A percentile compares a stretch with the other conserved stretches of the same genome.
These are phyloP conservation scores for Pygoscelis adeliae DNA, from an alignment of 2,113 vertebrate genomes.

Conservation along the genomic window DNA sequence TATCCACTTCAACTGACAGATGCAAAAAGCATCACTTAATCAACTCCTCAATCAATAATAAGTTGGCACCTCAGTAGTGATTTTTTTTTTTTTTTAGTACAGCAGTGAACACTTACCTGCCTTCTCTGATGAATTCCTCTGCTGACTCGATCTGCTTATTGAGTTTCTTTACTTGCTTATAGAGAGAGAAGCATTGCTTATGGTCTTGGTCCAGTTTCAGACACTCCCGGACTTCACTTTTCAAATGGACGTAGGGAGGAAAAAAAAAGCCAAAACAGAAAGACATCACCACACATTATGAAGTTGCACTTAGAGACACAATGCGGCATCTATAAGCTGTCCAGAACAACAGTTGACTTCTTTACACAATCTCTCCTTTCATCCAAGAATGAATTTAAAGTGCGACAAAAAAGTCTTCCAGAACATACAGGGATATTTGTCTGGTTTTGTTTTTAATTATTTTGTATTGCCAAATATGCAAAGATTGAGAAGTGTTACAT, in stretches of 20 bases:
- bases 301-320: neutral
- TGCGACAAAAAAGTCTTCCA: neutral
- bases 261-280: neutral
- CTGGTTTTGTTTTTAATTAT: neutral
- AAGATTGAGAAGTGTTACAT: neutral
- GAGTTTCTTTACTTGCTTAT: slow-evolving; percentile 97
- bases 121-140: slow-evolving; percentile 89
- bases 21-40: slow-evolving; percentile 28
- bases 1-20: slow-evolving; percentile 27
- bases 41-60: neutral
- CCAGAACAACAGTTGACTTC: neutral
- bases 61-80: neutral
- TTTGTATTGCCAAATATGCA: neutral
- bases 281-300: neutral
- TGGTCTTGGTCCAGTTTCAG: slow-evolving; percentile 97
- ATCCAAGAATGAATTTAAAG: neutral
- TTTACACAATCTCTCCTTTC: neutral
- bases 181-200: slow-evolving; percentile 93
- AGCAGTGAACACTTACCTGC: slow-evolving; percentile 80
- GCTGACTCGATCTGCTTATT: slow-evolving; percentile 91
- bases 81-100: neutral
- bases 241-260: neutral
- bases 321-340: neutral
- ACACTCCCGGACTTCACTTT: slow-evolving; percentile 95
- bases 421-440: neutral